Evolutionary conservation across 2,113 vertebrate genomes (phyloP), one percentile per base, ranked within the genome.

Genomic region (Hepsetus odoe): DNA sequence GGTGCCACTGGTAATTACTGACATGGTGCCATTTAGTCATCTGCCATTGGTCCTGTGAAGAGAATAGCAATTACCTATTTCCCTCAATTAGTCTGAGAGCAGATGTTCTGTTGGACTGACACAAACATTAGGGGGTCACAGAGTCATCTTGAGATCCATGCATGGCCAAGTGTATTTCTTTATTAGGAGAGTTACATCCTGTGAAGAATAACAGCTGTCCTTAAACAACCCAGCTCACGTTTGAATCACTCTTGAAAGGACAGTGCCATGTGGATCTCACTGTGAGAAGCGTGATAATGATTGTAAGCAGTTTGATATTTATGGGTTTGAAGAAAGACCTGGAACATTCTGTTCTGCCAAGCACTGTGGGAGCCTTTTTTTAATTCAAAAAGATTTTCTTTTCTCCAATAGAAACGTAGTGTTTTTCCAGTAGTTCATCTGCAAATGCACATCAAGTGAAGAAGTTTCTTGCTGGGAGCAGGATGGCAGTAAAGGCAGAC

Each of bases 61-160:
- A 82, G 88, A 90, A 91, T 92, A 85, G 79, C 86, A 87, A 89
- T 90, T 76, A 55, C 67, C 56, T 30, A 88, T 90, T 91, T 90
- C 61, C 74, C 65, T 85, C 80, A 51, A 87, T 90, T 91, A 90
- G 79, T 51, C 6, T 5, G 59, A 38, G 81, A 77, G 33, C 64
- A 80, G 84, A 83, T 51, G 76, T 67, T 53, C n/a, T 30, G 56
- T 26, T 18, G 10, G 14, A 20, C 51, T 24, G 58, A 58, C 18
- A 53, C 33, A 49, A 44, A 72, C 42, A 35, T 8, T 49, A 51
- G 20, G 38, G 32, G 53, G 40, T 70, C 55, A 6, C 13, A 18
- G 42, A 69, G 76, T 61, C 28, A 58, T 74, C 30, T 58, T 59
- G 64, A 74, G 28, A 74, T 59, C 38, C 71, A 74, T 59, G 49